Percentiles rank a stretch among this genome's conserved stretches.
Evolutionary conservation across 2,113 vertebrate species (phyloP).

Genomic region (Pelvicachromis taeniatus): DNA sequence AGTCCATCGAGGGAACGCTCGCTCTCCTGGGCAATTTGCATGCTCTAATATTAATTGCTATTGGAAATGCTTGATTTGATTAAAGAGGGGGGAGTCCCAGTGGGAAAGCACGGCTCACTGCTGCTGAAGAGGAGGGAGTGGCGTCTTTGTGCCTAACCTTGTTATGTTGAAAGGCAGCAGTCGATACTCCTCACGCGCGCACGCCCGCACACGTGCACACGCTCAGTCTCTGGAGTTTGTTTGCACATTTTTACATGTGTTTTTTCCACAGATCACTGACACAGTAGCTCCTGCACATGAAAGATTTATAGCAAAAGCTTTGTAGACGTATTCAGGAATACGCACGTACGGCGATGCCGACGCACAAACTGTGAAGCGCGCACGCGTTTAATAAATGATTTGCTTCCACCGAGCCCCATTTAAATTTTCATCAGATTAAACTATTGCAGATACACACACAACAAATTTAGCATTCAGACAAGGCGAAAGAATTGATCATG

Average conservation of each 20-base stretch:
- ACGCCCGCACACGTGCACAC: background rate
- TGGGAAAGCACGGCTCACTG: background rate
- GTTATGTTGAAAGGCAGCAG: conserved; percentile 10
- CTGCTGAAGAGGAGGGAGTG: background rate
- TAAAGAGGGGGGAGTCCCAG: conserved; percentile 25
- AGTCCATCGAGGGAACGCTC: conserved; percentile 7
- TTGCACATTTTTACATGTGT: background rate
- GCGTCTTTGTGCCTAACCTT: conserved; percentile 26
- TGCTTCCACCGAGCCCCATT: background rate
- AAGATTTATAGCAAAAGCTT: background rate
- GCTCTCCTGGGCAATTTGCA: conserved; percentile 31
- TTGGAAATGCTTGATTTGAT: conserved; percentile 54
- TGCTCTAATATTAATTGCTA: conserved; percentile 51
- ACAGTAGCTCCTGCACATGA: background rate
- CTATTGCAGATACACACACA: background rate
- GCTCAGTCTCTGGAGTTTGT: background rate
- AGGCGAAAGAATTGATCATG: conserved; percentile 32
- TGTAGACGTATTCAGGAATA: background rate
- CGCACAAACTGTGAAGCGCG: background rate
- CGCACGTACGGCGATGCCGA: background rate
- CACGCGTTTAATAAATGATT: background rate
- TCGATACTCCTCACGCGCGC: background rate
- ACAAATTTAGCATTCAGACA: conserved; percentile 4
- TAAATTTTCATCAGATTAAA: background rate
- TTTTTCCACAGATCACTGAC: background rate